Conservation (phyloP, 1,140 invertebrate species). For the Cyclina sinensis region DNA sequence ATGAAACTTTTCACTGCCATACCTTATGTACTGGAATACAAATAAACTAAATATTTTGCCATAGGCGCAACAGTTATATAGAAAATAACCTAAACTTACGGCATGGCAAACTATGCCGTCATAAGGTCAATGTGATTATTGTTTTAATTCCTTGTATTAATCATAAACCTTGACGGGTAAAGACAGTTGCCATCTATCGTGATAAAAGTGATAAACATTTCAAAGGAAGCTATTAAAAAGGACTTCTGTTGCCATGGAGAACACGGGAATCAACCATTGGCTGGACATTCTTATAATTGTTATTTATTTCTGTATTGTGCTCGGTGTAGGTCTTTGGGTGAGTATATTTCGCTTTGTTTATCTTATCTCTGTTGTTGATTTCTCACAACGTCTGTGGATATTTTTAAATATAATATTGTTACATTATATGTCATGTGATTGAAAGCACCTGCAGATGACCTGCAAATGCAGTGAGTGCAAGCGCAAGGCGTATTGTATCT, state of each 20-base stretch:
- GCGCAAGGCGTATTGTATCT: neutral
- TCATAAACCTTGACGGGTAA: neutral
- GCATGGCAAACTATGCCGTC: neutral
- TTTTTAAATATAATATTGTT: too few relatives aligned
- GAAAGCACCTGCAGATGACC: too few relatives aligned
- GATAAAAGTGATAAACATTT: neutral
- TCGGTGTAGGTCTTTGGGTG: slow-evolving; percentile 69
- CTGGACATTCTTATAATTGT: slow-evolving; percentile 65
- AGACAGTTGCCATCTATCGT: neutral
- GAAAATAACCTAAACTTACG: too few relatives aligned
- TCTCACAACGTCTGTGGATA: too few relatives aligned
- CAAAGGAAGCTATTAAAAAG: neutral
- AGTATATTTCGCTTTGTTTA: slow-evolving; percentile 25
- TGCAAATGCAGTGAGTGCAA: neutral
- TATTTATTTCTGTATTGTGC: slow-evolving; percentile 60
- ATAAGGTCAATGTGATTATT: too few relatives aligned
- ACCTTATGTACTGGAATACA: neutral
- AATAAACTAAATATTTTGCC: neutral
- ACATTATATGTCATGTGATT: too few relatives aligned
- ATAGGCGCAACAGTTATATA: neutral
- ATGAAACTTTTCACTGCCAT: neutral
- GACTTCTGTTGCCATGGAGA: neutral
- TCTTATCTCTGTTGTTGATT: too few relatives aligned
- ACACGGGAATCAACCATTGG: slow-evolving; percentile 63
- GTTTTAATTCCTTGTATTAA: neutral